These are phyloP conservation scores for Eulacestoma nigropectus DNA, from an alignment of 2,113 vertebrate species.

Conservation along the genomic window DNA sequence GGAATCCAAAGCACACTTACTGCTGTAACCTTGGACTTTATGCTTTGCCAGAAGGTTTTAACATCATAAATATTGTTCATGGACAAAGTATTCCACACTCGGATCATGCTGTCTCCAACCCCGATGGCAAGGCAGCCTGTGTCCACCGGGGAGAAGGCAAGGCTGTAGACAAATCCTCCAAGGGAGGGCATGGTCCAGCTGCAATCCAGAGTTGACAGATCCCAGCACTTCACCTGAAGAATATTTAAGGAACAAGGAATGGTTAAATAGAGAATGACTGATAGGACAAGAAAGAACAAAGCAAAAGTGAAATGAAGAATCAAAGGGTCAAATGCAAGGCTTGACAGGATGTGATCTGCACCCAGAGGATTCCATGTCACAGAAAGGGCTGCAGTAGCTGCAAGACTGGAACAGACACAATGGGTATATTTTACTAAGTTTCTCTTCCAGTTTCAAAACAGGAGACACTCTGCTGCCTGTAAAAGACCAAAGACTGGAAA, in stretches of 20 bases:
- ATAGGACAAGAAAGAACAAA: background rate
- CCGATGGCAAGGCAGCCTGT: conserved; percentile 85
- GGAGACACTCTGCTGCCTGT: background rate
- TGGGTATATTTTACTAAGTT: background rate
- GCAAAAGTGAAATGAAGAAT: background rate
- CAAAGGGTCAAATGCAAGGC: background rate
- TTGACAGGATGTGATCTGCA: background rate
- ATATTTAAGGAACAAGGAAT: background rate
- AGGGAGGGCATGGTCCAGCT: conserved; percentile 91
- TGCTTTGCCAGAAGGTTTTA: conserved; percentile 90
- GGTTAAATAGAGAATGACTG: background rate
- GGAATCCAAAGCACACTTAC: conserved; percentile 70
- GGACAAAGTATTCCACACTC: conserved; percentile 90
- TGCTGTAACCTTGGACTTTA: conserved; percentile 95
- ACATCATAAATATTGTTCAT: conserved; percentile 85
- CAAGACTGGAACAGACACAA: background rate
- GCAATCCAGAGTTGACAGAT: conserved; percentile 83
- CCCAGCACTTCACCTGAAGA: conserved; percentile 93
- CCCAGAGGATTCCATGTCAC: background rate
- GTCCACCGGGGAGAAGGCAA: conserved; percentile 89
- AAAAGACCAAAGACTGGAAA: background rate
- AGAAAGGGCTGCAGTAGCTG: background rate
- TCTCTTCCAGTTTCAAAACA: background rate
- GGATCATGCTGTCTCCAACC: conserved; percentile 91
- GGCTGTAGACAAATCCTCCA: conserved; percentile 87